Conservation (phyloP, 2,888 invertebrate genomes). For the Cylloceria caligata region DNA sequence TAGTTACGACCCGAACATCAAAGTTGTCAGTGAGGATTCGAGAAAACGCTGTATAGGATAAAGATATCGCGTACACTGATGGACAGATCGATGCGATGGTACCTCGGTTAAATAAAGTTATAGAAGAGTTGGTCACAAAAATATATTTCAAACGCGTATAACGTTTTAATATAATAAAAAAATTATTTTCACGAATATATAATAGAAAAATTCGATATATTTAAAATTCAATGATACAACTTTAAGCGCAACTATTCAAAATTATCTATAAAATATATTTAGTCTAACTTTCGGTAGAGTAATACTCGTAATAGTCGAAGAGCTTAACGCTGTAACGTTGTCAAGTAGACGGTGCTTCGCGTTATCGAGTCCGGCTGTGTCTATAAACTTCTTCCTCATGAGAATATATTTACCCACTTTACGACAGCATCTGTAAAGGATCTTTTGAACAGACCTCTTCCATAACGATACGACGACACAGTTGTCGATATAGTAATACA, state of each 20-base stretch:
- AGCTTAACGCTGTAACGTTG: not conserved
- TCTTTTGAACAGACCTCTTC: conserved; percentile 1
- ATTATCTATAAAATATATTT: not conserved
- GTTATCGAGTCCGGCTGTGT: conserved; percentile 6
- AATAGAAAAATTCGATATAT: too few relatives aligned
- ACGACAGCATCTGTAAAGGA: conserved; percentile 38
- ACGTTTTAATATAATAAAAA: too few relatives aligned
- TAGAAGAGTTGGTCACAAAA: too few relatives aligned
- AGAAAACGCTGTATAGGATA: not conserved
- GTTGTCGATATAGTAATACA: conserved; percentile 29
- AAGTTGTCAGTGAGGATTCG: not conserved
- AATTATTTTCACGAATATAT: too few relatives aligned
- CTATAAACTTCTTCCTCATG: conserved; percentile 3
- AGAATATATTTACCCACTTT: conserved; percentile 51
- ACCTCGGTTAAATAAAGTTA: too few relatives aligned
- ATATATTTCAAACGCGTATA: too few relatives aligned
- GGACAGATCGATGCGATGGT: not conserved
- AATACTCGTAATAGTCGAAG: not conserved
- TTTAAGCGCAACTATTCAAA: too few relatives aligned
- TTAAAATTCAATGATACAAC: too few relatives aligned
- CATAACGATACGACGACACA: conserved; percentile 3
- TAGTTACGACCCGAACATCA: too few relatives aligned
- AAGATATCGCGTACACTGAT: not conserved
- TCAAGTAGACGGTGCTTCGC: not conserved
- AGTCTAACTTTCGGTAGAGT: not conserved